Evolutionary conservation across 2,797 vertebrate genomes (phyloP).

Genomic region (Thunnus albacares): DNA sequence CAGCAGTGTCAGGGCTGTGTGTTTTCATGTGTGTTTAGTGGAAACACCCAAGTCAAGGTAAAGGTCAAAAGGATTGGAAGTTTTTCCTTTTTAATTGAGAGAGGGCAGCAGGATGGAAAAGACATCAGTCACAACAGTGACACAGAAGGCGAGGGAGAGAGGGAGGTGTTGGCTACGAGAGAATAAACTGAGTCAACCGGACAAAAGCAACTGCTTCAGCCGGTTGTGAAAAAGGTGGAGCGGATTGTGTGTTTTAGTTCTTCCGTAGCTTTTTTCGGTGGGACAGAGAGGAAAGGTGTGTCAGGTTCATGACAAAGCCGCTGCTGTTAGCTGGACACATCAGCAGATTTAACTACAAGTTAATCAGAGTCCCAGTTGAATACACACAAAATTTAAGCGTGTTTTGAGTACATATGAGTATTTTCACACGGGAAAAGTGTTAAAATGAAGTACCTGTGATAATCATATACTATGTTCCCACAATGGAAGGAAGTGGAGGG

Average conservation of each 20-base stretch:
- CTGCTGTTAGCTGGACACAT: background rate
- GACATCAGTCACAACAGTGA: constrained; percentile 79
- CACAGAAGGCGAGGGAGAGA: constrained; percentile 22
- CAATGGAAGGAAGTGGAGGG: no score
- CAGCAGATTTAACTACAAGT: background rate
- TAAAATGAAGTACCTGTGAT: no score
- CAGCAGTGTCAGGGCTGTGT: constrained; percentile 63
- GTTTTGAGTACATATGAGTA: no score
- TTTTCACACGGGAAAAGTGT: no score
- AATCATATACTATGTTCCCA: no score
- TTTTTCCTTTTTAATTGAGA: constrained; percentile 79
- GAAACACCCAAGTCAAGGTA: constrained; percentile 81
- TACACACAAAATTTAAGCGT: no score
- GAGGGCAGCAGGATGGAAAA: constrained; percentile 77
- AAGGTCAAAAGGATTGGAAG: constrained; percentile 76
- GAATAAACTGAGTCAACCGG: constrained; percentile 34
- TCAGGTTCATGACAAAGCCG: constrained; percentile 11
- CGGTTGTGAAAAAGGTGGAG: constrained; percentile 31
- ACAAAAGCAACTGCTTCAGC: constrained; percentile 40
- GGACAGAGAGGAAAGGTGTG: constrained; percentile 27
- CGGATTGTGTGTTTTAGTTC: constrained; percentile 31
- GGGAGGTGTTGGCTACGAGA: constrained; percentile 26
- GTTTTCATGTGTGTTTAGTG: constrained; percentile 82
- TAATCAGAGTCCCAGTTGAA: background rate
- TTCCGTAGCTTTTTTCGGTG: background rate